phyloP scores from a whole-genome alignment of 2,113 vertebrate species.

The Pristiophorus japonicus region DNA sequence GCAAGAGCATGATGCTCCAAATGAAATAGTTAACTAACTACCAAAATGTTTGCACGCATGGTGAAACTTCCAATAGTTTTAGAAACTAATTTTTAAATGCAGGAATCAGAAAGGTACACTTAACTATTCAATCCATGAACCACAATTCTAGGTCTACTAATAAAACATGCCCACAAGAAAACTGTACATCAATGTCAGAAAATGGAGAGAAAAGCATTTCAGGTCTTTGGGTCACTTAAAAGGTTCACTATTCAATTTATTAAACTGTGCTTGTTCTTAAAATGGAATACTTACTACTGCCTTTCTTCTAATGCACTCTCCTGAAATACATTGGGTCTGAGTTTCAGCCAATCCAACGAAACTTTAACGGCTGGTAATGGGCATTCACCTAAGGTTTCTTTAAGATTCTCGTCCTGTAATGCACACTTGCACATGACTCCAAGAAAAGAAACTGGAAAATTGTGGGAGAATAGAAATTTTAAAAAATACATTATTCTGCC shows the following conservation, averaged over 20 bases:
- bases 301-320: slow-evolving; percentile 77
- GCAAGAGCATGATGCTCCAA: neutral
- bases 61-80: neutral
- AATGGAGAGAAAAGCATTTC: neutral
- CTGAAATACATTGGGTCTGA: slow-evolving; percentile 78
- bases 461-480: slow-evolving; percentile 11
- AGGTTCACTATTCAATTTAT: neutral
- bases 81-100: neutral
- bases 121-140: neutral
- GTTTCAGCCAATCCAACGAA: slow-evolving; percentile 91
- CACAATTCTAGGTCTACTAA: neutral
- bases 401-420: slow-evolving; percentile 75
- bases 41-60: neutral
- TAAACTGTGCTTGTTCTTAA: neutral
- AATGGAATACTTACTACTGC: slow-evolving; percentile 73
- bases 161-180: neutral
- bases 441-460: slow-evolving; percentile 83
- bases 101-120: neutral
- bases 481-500: neutral
- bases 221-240: neutral
- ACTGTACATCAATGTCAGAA: neutral
- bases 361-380: slow-evolving; percentile 95
- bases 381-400: slow-evolving; percentile 76
- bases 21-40: neutral
- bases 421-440: slow-evolving; percentile 86